Evolutionary conservation across 2,113 vertebrate genomes (phyloP).

Genomic region (Mixornis gularis): DNA sequence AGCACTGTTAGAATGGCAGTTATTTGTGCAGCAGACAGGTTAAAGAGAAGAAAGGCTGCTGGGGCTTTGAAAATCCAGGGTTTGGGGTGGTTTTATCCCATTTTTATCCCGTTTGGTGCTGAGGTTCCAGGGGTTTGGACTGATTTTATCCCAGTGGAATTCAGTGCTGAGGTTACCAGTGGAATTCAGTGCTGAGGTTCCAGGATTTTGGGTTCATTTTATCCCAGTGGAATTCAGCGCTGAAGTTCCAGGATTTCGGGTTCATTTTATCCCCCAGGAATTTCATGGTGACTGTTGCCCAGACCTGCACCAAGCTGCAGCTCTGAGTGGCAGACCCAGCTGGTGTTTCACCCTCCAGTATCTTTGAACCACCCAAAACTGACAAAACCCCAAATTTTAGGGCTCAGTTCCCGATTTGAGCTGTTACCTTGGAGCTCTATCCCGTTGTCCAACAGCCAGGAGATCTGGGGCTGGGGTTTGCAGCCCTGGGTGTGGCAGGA

Average conservation of each 20-base stretch:
- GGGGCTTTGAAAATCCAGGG: not conserved
- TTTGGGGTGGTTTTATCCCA: not conserved
- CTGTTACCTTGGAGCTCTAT: conserved; percentile 63
- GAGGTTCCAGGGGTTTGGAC: not conserved
- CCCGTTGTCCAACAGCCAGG: conserved; percentile 55
- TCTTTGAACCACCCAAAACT: not conserved
- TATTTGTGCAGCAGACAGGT: not conserved
- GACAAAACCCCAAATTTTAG: not conserved
- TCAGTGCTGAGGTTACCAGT: fast-evolving
- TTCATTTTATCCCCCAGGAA: not conserved
- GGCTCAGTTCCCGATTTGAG: fast-evolving
- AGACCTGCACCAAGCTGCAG: not conserved
- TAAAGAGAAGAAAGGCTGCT: not conserved
- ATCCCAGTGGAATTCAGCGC: fast-evolving
- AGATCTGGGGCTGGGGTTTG: conserved; percentile 64
- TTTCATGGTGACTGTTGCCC: not conserved
- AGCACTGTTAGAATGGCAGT: not conserved
- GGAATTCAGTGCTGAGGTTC: fast-evolving
- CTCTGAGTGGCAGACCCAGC: not conserved
- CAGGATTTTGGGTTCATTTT: fast-evolving
- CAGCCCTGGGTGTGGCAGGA: conserved; percentile 49
- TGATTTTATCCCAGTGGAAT: not conserved
- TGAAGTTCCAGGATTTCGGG: not conserved
- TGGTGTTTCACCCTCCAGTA: not conserved
- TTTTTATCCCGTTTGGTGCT: not conserved